Percentiles rank a stretch among this genome's conserved stretches.
phyloP scores from a whole-genome alignment of 2,113 vertebrate genomes.

The Amphiprion ocellaris region DNA sequence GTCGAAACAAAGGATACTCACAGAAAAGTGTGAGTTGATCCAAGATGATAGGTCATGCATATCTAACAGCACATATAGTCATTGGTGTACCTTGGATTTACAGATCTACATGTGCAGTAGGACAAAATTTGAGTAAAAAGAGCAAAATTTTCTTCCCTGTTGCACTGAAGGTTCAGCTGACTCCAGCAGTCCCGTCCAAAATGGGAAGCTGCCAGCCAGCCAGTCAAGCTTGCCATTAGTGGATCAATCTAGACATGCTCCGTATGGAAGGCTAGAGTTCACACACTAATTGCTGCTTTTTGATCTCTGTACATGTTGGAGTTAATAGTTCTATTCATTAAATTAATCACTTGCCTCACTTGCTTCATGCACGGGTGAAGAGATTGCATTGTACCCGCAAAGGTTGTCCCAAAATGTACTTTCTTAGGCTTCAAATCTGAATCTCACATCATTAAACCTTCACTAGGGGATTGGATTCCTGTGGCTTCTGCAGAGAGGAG shows the following conservation, averaged over 20 bases:
- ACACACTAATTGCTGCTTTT: slow-evolving; percentile 69
- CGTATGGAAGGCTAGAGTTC: slow-evolving; percentile 53
- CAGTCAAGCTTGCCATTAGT: slow-evolving; percentile 60
- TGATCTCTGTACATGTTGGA: slow-evolving; percentile 55
- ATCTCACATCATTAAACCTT: slow-evolving; percentile 36
- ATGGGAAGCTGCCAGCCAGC: slow-evolving; percentile 25
- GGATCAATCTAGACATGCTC: slow-evolving; percentile 49
- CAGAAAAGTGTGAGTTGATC: no score
- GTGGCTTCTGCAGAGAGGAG: slow-evolving; percentile 26
- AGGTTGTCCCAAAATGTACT: not conserved
- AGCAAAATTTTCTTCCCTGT: not conserved
- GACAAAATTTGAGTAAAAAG: not conserved
- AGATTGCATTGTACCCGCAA: slow-evolving; percentile 10
- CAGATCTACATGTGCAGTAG: not conserved
- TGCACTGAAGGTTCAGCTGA: slow-evolving; percentile 4
- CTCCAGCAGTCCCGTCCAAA: slow-evolving; percentile 27
- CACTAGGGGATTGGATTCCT: slow-evolving; percentile 22
- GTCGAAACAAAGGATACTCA: no score
- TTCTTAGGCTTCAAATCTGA: not conserved
- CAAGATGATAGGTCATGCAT: no score
- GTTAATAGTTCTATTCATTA: slow-evolving; percentile 70
- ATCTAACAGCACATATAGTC: no score
- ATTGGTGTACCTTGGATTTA: no score
- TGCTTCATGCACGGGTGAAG: slow-evolving; percentile 31
- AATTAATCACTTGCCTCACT: slow-evolving; percentile 38